Percentiles rank a stretch among this genome's conserved stretches.
Evolutionary conservation across 2,113 vertebrate genomes (phyloP).

Genomic region (Turnix velox): DNA sequence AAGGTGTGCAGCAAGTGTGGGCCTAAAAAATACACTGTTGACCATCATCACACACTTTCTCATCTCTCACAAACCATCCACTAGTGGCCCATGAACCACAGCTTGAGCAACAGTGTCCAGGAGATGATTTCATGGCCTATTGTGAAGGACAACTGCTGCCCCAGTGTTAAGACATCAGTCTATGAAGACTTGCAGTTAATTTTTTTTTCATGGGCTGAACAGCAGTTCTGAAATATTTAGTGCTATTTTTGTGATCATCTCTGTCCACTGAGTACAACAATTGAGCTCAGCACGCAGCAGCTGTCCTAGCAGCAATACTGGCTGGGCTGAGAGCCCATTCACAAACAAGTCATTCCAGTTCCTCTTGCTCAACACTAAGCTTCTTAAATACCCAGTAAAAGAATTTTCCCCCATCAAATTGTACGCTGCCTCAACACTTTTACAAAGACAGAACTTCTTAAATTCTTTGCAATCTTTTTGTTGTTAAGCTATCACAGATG

Average conservation of each 20-base stretch:
- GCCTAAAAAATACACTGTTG: background rate
- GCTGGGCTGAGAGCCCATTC: background rate
- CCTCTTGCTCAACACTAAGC: background rate
- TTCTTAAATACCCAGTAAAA: background rate
- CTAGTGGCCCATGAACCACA: background rate
- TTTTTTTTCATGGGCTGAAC: background rate
- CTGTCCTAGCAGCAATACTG: background rate
- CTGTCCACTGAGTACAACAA: background rate
- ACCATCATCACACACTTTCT: background rate
- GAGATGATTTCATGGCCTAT: background rate
- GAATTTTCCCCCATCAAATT: background rate
- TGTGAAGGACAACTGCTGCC: background rate
- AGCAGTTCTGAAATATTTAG: background rate
- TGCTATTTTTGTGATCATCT: background rate
- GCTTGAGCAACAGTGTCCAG: background rate
- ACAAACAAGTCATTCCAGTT: conserved; percentile 47
- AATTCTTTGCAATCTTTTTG: background rate
- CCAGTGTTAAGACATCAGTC: background rate
- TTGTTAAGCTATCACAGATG: background rate
- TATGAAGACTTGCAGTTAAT: background rate
- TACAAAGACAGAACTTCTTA: background rate
- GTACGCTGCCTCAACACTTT: background rate
- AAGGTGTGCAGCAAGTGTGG: background rate
- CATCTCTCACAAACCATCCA: background rate
- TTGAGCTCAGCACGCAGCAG: background rate